These are phyloP conservation scores for Lissocephala sabroskyi DNA, from an alignment of 2,888 invertebrate species.

Conservation along the genomic window DNA sequence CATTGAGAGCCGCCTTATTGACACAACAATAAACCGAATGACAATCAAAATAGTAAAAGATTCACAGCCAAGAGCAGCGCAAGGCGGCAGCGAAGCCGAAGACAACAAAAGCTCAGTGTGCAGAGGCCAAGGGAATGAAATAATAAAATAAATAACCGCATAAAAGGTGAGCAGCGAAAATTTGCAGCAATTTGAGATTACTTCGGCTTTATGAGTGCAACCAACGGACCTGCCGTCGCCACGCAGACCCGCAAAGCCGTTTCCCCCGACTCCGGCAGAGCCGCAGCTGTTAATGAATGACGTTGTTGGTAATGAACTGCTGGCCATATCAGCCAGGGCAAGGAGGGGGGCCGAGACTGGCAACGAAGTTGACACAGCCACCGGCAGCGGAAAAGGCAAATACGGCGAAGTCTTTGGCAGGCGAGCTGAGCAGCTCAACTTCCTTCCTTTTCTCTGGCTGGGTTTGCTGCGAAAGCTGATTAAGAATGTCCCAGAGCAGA, in stretches of 20 bases:
- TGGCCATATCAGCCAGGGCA: constrained; percentile 56
- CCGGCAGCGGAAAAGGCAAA: too few species aligned
- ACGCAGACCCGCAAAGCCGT: background rate
- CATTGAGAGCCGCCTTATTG: constrained; percentile 43
- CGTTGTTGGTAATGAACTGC: constrained; percentile 55
- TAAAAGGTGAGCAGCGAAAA: constrained; percentile 37
- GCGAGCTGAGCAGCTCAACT: too few species aligned
- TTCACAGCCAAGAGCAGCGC: constrained; percentile 22
- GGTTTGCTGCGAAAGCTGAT: too few species aligned
- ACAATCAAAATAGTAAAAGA: constrained; percentile 51
- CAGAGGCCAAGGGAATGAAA: constrained; percentile 27
- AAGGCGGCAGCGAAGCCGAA: constrained; percentile 6
- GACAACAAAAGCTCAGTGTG: constrained; percentile 19
- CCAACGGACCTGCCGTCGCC: background rate
- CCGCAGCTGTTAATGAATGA: constrained; percentile 57
- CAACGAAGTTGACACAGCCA: too few species aligned
- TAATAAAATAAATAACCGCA: constrained; percentile 47
- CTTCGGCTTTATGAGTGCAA: constrained; percentile 36
- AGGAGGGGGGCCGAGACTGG: too few species aligned
- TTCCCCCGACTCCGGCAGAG: constrained; percentile 33
- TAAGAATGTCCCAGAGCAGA: too few species aligned
- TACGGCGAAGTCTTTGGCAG: too few species aligned
- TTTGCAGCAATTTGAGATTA: constrained; percentile 61
- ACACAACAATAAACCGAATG: constrained; percentile 44
- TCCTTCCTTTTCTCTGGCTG: too few species aligned